Evolutionary conservation across 2,113 vertebrate species (phyloP).

Genomic region (Illadopsis cleaveri): DNA sequence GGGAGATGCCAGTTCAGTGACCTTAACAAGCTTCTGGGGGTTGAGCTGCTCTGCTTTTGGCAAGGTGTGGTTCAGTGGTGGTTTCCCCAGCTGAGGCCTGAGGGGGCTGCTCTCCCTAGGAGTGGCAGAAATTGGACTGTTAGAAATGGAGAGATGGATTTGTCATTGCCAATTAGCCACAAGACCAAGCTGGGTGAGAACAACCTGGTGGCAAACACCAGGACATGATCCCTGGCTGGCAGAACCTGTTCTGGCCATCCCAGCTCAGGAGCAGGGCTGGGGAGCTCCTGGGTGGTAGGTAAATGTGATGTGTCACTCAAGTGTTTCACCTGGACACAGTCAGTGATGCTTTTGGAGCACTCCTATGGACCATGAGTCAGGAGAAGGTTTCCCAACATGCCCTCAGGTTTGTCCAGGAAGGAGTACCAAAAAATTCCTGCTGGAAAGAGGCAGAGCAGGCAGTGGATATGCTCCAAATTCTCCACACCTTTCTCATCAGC

Average conservation of each 20-base stretch:
- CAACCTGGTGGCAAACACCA: neutral
- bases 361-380: neutral
- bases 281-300: neutral
- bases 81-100: neutral
- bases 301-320: neutral
- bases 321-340: neutral
- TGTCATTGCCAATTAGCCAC: rapidly evolving
- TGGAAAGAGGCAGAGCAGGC: neutral
- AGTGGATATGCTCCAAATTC: neutral
- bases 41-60: neutral
- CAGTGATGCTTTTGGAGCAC: neutral
- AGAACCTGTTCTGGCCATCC: neutral
- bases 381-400: neutral
- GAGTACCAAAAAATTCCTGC: neutral
- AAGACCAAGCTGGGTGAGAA: neutral
- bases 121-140: neutral
- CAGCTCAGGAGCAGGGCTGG: neutral
- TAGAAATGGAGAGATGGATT: neutral
- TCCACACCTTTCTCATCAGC: neutral
- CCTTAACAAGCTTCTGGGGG: neutral
- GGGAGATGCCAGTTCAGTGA: neutral
- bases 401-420: neutral
- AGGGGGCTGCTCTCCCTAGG: neutral
- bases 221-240: neutral
- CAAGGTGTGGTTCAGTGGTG: neutral